Conservation (phyloP, 2,113 vertebrate species). For the Pomatostomus ruficeps region DNA sequence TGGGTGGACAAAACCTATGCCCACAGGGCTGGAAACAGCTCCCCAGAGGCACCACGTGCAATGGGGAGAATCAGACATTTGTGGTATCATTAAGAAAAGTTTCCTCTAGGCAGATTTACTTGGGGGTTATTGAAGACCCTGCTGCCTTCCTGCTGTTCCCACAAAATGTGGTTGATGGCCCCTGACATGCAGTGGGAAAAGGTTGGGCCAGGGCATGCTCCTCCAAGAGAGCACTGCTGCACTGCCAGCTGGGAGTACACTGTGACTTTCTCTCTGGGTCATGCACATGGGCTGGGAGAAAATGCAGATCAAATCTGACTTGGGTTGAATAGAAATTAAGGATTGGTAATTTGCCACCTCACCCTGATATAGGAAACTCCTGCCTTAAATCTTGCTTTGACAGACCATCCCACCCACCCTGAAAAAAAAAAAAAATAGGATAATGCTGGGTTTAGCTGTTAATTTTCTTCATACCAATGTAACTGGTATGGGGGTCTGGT, state of each 20-base stretch:
- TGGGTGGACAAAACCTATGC: background rate
- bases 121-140: background rate
- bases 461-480: background rate
- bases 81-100: background rate
- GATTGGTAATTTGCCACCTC: background rate
- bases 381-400: background rate
- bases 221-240: background rate
- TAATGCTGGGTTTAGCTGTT: background rate
- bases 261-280: background rate
- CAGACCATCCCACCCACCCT: fast-evolving
- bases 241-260: background rate
- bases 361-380: background rate
- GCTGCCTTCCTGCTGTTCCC: background rate
- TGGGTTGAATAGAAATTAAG: background rate
- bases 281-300: background rate
- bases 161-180: background rate
- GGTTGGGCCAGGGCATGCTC: background rate
- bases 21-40: background rate
- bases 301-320: background rate
- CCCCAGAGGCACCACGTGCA: background rate
- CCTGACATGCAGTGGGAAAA: fast-evolving
- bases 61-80: background rate
- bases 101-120: background rate
- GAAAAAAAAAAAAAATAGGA: fast-evolving
- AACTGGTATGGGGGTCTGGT: background rate